Evolutionary conservation across 2,113 vertebrate genomes (phyloP), one percentile per base, ranked within the genome.

Genomic region (Blennius ocellaris): DNA sequence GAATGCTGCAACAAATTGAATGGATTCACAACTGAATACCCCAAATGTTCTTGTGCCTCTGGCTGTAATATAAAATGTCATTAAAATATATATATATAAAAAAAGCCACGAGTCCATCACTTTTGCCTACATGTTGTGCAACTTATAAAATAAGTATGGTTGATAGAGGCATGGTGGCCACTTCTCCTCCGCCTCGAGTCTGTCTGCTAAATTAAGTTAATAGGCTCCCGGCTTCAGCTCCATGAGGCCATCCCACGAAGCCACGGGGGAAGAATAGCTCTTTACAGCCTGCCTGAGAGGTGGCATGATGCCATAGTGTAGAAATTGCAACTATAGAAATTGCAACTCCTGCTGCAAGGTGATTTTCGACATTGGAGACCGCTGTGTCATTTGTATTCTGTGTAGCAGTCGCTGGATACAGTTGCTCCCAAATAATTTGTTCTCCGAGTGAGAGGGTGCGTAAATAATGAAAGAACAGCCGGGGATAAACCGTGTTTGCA

Each of bases 381-480:
- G 5, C 40, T 36, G 15, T 54, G 11, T 10, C 6, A 36, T 69
- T 56, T 63, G 1, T 14, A 73, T 50, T 73, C 16, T 10, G 9
- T 36, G 36, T 51, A 39, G 12, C 8, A 45, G 50, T 58, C 62
- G 21, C 37, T 3, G 8, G 36, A 65, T 53, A 30, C 30, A 58
- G 9, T n/a, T 11, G 4, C 65, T 48, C 16, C 48, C 43, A 14
- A 41, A 64, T 55, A 54, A 66, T 59, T 17, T 59, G 37, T 40
- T 73, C 5, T 67, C 21, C 21, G 30, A 56, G 45, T 38, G 14
- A 76, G 40, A 61, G 30, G 10, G n/a, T 51, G 38, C 30, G n/a
- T 84, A 14, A 78, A 58, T 67, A 81, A 83, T 78, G 47, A 74
- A 80, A 48, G 15, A 48, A 54, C 57, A 66, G 49, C 44, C 9